Percentiles rank a stretch among this genome's conserved stretches.
phyloP scores from a whole-genome alignment of 2,888 invertebrate genomes.

The Ennomos fuscantarius region DNA sequence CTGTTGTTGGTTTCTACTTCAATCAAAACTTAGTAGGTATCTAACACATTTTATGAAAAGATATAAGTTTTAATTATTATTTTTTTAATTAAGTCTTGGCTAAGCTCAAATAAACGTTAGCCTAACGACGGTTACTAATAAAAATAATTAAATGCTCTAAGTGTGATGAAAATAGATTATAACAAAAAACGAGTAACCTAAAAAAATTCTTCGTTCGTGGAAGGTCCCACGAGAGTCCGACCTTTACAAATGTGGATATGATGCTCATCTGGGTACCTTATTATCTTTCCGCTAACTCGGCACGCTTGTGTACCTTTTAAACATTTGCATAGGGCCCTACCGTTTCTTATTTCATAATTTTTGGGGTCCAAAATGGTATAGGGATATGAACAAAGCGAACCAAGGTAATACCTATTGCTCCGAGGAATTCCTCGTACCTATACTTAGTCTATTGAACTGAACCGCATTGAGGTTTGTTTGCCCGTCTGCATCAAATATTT shows the following conservation, averaged over 20 bases:
- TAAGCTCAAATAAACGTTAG: no score
- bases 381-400: conserved; percentile 21
- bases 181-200: conserved; percentile 1
- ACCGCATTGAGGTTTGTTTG: conserved; percentile 13
- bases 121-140: no score
- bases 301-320: conserved; percentile 40
- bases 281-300: conserved; percentile 44
- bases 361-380: conserved; percentile 32
- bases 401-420: conserved; percentile 6
- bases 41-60: no score
- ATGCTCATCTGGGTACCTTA: conserved; percentile 40
- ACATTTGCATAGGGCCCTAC: conserved; percentile 40
- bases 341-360: conserved; percentile 44
- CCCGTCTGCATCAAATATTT: no score
- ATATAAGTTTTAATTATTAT: no score
- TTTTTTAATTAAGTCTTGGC: no score
- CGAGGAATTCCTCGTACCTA: conserved; percentile 15
- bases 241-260: conserved; percentile 36
- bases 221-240: conserved; percentile 30
- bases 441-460: conserved; percentile 11
- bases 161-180: neutral
- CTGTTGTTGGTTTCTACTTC: no score
- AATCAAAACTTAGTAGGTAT: no score
- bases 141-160: no score
- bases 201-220: conserved; percentile 28